These are phyloP conservation scores for Macaca fascicularis DNA, from an alignment of 2,113 vertebrate species.

Conservation along the genomic window T2T-MFA8v1.1 NC_088375.1:66487001-66487500, in stretches of 20 bases:
- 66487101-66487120: not conserved
- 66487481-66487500: not conserved
- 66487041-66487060: not conserved
- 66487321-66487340: not conserved
- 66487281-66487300: no score
- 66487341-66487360: not conserved
- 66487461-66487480: not conserved
- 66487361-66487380: not conserved
- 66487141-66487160: not conserved
- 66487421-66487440: not conserved
- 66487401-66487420: not conserved
- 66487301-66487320: not conserved
- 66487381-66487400: not conserved
- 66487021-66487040: not conserved
- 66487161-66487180: not conserved
- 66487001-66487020: not conserved
- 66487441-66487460: no score
- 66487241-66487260: not conserved
- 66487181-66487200: not conserved
- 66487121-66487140: not conserved
- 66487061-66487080: not conserved
- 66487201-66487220: not conserved
- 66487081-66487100: not conserved
- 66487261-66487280: not conserved
- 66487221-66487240: not conserved